Evolutionary conservation across 2,113 vertebrate genomes (phyloP).

Genomic region (Gymnarchus niloticus): DNA sequence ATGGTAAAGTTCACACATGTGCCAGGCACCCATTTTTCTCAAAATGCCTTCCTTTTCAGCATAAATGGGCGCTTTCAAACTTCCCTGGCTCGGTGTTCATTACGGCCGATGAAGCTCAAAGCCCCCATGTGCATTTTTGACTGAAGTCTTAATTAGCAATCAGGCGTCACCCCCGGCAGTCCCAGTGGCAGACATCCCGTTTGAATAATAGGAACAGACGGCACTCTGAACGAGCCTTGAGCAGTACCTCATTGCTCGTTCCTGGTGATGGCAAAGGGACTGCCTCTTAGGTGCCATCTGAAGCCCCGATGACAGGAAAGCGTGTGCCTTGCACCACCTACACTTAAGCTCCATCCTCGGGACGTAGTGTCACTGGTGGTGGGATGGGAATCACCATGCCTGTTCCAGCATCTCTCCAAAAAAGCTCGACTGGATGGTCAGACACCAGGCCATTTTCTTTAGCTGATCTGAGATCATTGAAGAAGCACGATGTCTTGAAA

Average conservation of each 20-base stretch:
- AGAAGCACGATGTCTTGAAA: no score
- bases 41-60: no score
- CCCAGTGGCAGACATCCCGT: neutral
- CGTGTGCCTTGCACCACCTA: neutral
- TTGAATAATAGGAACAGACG: constrained; percentile 3
- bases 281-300: neutral
- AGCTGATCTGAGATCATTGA: no score
- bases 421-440: no score
- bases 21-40: no score
- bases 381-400: neutral
- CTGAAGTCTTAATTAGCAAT: constrained; percentile 7
- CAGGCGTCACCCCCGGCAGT: neutral
- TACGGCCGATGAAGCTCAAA: neutral
- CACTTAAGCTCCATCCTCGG: neutral
- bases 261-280: neutral
- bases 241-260: neutral
- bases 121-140: neutral
- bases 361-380: neutral
- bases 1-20: no score
- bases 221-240: neutral
- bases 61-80: neutral
- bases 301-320: neutral
- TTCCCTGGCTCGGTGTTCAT: neutral
- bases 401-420: no score
- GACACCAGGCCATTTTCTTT: no score